phyloP scores from a whole-genome alignment of 1,140 invertebrate genomes.

The Choristoneura fumiferana region DNA sequence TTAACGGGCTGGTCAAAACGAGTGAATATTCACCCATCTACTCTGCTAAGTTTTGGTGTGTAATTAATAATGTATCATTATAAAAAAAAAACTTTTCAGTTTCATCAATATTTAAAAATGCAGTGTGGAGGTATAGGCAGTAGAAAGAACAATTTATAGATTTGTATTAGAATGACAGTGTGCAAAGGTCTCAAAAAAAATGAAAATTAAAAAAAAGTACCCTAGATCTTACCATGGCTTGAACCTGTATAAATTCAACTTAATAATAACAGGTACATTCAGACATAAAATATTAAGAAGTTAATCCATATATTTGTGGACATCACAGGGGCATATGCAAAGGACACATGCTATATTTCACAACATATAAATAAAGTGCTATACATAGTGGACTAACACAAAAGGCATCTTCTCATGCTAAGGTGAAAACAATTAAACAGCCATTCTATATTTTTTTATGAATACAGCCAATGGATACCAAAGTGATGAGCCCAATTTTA shows the following conservation, averaged over 20 bases:
- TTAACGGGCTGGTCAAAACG: no score
- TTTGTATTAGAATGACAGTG: no score
- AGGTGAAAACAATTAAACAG: conserved; percentile 1
- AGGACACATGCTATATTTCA: background rate
- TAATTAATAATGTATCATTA: no score
- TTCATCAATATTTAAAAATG: no score
- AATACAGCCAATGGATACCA: background rate
- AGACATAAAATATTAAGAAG: conserved; percentile 25
- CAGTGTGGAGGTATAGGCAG: no score
- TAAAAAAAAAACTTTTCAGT: no score
- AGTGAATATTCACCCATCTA: no score
- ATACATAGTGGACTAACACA: background rate
- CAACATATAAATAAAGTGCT: background rate
- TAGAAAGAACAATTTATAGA: no score
- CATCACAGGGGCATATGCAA: conserved; percentile 6
- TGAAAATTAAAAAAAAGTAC: no score
- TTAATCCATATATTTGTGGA: conserved; percentile 27
- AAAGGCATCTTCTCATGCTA: background rate
- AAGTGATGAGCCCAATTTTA: background rate
- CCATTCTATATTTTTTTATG: background rate
- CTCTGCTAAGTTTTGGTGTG: no score
- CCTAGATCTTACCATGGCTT: no score
- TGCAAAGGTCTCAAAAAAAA: no score
- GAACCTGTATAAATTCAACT: background rate
- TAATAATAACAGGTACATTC: conserved; percentile 24